A percentile compares a stretch with the other conserved stretches of the same genome.
Evolutionary conservation across 2,113 vertebrate species (phyloP).

Genomic region (Zeus faber): DNA sequence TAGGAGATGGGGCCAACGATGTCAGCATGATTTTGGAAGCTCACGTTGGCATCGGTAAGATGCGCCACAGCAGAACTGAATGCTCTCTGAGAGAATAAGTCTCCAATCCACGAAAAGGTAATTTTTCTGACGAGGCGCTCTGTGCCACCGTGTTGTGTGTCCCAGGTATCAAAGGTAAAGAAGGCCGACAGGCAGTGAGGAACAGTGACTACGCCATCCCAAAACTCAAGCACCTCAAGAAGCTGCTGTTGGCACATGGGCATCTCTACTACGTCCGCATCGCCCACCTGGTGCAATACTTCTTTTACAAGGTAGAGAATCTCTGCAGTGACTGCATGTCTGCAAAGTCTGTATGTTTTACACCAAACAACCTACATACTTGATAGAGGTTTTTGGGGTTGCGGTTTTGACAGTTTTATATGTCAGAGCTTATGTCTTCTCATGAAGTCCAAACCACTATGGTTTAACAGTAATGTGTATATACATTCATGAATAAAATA

Average conservation of each 20-base stretch:
- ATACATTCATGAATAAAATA: too few relatives aligned
- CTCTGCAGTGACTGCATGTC: too few relatives aligned
- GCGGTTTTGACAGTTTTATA: too few relatives aligned
- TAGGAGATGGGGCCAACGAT: conserved; percentile 97
- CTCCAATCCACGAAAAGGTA: neutral
- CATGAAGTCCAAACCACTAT: too few relatives aligned
- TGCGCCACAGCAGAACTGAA: neutral
- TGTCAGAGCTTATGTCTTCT: too few relatives aligned
- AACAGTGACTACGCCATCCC: conserved; percentile 98
- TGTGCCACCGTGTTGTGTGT: conserved; percentile 15
- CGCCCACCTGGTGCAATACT: conserved; percentile 98
- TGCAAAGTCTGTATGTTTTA: too few relatives aligned
- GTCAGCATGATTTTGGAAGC: conserved; percentile 99
- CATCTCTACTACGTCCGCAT: conserved; percentile 99
- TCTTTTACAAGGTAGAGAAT: conserved; percentile 95
- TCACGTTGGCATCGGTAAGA: conserved; percentile 96
- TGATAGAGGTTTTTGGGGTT: too few relatives aligned
- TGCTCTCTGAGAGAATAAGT: neutral
- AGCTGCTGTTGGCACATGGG: conserved; percentile 90
- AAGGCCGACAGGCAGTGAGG: conserved; percentile 93
- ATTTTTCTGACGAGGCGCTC: neutral
- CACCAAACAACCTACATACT: too few relatives aligned
- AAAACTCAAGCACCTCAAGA: conserved; percentile 94
- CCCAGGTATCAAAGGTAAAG: conserved; percentile 95
- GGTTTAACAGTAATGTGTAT: too few relatives aligned